Percentiles rank a stretch among this genome's conserved stretches.
phyloP scores from a whole-genome alignment of 35 echinoderm and acorn worm genomes.

The Chiridota heheva region DNA sequence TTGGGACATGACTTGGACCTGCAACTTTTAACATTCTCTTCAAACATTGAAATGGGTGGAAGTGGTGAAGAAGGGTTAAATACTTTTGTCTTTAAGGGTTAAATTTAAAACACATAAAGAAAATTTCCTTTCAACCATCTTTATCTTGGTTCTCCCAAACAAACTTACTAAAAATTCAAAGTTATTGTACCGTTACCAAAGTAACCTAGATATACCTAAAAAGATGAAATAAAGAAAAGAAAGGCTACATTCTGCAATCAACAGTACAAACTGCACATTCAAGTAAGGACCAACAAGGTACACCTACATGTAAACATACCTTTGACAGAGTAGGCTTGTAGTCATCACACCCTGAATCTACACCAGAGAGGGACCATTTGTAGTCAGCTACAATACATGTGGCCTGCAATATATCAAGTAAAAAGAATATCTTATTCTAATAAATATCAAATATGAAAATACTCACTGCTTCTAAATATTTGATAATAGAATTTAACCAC shows the following conservation, averaged over 20 bases:
- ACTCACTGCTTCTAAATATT: not conserved
- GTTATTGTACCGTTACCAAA: not conserved
- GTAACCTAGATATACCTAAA: too few species aligned
- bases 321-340: constrained; percentile 14
- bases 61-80: too few species aligned
- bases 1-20: too few species aligned
- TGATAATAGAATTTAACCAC: not conserved
- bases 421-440: not conserved
- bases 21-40: too few species aligned
- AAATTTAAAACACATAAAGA: too few species aligned
- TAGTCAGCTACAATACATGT: constrained; percentile 50
- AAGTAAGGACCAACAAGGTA: constrained; percentile 28
- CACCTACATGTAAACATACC: not conserved
- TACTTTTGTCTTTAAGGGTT: too few species aligned
- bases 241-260: not conserved
- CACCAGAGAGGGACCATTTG: constrained; percentile 32
- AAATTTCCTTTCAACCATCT: too few species aligned
- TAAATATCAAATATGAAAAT: not conserved
- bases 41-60: too few species aligned
- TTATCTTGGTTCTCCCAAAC: not conserved
- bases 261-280: constrained; percentile 44
- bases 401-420: constrained; percentile 21
- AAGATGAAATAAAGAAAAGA: not conserved
- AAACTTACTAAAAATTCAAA: constrained; percentile 9
- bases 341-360: not conserved